A percentile compares a stretch with the other conserved stretches of the same genome.
phyloP scores from a whole-genome alignment of 2,797 vertebrate species.

The Craterocephalus amniculus region DNA sequence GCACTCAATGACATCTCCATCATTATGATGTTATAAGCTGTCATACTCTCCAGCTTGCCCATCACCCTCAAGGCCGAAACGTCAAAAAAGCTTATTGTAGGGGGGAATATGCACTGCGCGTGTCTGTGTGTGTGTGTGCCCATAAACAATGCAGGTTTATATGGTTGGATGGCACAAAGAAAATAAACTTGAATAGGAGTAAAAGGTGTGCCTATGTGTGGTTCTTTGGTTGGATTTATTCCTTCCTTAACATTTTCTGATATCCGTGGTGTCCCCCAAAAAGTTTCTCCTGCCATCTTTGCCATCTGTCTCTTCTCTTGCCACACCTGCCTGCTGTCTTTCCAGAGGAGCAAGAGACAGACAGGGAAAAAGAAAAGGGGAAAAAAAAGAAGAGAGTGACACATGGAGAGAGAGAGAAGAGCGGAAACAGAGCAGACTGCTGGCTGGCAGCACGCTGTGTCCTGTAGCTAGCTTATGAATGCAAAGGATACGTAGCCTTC shows the following conservation, averaged over 20 bases:
- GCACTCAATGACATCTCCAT: constrained; percentile 77
- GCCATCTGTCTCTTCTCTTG: constrained; percentile 78
- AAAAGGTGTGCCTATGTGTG: constrained; percentile 21
- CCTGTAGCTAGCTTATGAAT: constrained; percentile 59
- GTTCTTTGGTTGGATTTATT: constrained; percentile 24
- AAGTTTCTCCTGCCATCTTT: constrained; percentile 68
- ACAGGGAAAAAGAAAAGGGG: constrained; percentile 15
- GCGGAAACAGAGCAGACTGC: constrained; percentile 48
- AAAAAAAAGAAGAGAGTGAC: constrained; percentile 21
- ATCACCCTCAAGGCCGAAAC: constrained; percentile 71
- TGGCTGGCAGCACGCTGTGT: constrained; percentile 66
- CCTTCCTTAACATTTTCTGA: constrained; percentile 43
- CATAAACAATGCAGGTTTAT: constrained; percentile 42
- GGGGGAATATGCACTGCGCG: constrained; percentile 44
- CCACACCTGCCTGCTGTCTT: constrained; percentile 74
- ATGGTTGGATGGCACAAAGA: constrained; percentile 27
- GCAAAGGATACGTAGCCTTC: constrained; percentile 46
- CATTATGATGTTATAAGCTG: constrained; percentile 78
- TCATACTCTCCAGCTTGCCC: constrained; percentile 64
- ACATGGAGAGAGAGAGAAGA: constrained; percentile 33
- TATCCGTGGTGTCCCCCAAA: constrained; percentile 54
- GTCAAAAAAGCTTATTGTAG: constrained; percentile 63
- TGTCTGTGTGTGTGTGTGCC: constrained; percentile 1
- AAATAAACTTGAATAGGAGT: constrained; percentile 42
- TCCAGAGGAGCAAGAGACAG: constrained; percentile 37